Conservation (phyloP, 2,113 vertebrate species). For the Chauna torquata region DNA sequence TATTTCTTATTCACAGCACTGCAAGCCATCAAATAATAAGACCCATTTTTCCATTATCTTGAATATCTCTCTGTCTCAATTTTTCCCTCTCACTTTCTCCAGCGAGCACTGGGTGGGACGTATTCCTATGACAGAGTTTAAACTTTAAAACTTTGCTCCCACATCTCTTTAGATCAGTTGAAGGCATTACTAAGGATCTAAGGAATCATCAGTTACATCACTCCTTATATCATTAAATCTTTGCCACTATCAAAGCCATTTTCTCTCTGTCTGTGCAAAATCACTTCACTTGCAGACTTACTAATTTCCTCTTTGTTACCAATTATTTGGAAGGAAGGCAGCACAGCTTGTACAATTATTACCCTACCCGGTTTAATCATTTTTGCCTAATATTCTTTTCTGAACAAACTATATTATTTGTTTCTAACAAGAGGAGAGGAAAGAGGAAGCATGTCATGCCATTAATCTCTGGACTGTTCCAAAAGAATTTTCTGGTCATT, state of each 20-base stretch:
- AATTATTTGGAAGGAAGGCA: background rate
- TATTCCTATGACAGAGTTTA: background rate
- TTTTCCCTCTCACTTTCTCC: background rate
- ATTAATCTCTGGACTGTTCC: background rate
- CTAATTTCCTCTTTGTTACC: background rate
- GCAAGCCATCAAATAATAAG: background rate
- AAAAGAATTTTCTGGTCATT: background rate
- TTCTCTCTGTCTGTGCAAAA: background rate
- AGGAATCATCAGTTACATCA: background rate
- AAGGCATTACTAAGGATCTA: background rate
- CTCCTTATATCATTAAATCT: background rate
- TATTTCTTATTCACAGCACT: background rate
- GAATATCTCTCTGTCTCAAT: background rate
- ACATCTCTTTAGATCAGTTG: background rate
- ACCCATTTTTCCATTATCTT: background rate
- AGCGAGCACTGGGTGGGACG: background rate
- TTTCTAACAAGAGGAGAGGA: background rate
- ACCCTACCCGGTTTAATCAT: background rate
- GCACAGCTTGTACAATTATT: background rate
- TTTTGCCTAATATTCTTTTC: background rate
- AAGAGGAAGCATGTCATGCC: background rate
- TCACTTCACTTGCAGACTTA: background rate
- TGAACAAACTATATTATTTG: background rate
- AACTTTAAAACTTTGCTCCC: background rate
- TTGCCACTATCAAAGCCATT: background rate